Evolutionary conservation across 1,140 invertebrate genomes (phyloP).

Genomic region (Drosophila pruinosa): DNA sequence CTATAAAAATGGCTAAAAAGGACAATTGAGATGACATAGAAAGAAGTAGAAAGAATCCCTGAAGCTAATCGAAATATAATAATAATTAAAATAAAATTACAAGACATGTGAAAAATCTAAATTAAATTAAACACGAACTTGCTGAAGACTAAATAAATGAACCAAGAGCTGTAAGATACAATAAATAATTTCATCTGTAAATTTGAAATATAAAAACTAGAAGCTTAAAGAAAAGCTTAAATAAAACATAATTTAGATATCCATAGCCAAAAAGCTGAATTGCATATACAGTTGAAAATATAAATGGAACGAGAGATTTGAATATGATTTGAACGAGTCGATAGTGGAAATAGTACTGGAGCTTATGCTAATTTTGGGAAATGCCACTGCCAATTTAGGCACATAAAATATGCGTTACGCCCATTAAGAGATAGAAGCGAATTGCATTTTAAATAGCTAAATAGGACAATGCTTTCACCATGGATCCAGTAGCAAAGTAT

Average conservation of each 20-base stretch:
- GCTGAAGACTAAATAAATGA: too few relatives aligned
- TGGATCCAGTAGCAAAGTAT: slow-evolving; percentile 8
- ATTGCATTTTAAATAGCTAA: slow-evolving; percentile 42
- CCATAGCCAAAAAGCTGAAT: not conserved
- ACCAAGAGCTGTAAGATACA: too few relatives aligned
- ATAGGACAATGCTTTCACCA: not conserved
- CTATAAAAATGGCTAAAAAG: not conserved
- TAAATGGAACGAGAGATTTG: not conserved
- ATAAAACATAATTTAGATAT: too few relatives aligned
- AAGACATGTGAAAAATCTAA: too few relatives aligned
- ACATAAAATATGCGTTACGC: slow-evolving; percentile 38
- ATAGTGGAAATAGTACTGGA: not conserved
- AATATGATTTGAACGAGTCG: slow-evolving; percentile 4
- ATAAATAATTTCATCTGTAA: too few relatives aligned
- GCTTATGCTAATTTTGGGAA: slow-evolving; percentile 30
- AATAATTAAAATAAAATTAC: not conserved
- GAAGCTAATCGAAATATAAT: too few relatives aligned
- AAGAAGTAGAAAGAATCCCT: too few relatives aligned
- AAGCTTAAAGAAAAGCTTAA: too few relatives aligned
- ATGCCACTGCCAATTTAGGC: slow-evolving; percentile 22
- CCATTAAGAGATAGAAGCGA: slow-evolving; percentile 35
- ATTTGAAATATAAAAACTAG: too few relatives aligned
- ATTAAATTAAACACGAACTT: too few relatives aligned
- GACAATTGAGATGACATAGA: too few relatives aligned
- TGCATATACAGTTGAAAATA: not conserved